Evolutionary conservation across 2,797 vertebrate genomes (phyloP).

Genomic region (Rhinogobio ventralis): DNA sequence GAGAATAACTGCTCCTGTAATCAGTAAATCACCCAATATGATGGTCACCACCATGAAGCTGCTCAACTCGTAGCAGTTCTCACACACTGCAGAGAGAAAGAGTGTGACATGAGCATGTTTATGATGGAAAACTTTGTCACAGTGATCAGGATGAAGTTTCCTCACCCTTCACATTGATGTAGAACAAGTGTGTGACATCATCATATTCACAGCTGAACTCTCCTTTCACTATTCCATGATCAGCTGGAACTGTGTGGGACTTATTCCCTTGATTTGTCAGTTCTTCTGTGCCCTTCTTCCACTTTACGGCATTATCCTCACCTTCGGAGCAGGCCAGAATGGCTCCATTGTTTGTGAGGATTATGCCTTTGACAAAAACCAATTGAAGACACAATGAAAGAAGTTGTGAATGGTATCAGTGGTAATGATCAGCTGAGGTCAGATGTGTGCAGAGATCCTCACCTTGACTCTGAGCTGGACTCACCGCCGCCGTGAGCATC

Average conservation of each 20-base stretch:
- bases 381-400: too few relatives aligned
- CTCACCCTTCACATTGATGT: constrained; percentile 70
- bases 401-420: too few relatives aligned
- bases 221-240: rapidly evolving
- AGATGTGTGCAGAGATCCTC: not conserved
- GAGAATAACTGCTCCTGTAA: constrained; percentile 61
- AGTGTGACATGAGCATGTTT: not conserved
- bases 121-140: not conserved
- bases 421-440: too few relatives aligned
- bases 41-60: rapidly evolving
- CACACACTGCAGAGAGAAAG: constrained; percentile 66
- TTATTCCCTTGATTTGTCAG: too few relatives aligned
- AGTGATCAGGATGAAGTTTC: not conserved
- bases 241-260: rapidly evolving
- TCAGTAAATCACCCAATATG: constrained; percentile 51
- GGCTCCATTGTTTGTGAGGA: rapidly evolving
- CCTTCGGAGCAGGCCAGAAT: rapidly evolving
- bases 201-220: not conserved
- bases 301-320: rapidly evolving
- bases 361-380: too few relatives aligned
- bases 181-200: constrained; percentile 56
- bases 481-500: not conserved
- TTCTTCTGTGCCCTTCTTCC: too few relatives aligned
- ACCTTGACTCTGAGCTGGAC: not conserved
- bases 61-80: constrained; percentile 68